phyloP scores from a whole-genome alignment of 2,797 vertebrate species.

The Hydrophis major region DNA sequence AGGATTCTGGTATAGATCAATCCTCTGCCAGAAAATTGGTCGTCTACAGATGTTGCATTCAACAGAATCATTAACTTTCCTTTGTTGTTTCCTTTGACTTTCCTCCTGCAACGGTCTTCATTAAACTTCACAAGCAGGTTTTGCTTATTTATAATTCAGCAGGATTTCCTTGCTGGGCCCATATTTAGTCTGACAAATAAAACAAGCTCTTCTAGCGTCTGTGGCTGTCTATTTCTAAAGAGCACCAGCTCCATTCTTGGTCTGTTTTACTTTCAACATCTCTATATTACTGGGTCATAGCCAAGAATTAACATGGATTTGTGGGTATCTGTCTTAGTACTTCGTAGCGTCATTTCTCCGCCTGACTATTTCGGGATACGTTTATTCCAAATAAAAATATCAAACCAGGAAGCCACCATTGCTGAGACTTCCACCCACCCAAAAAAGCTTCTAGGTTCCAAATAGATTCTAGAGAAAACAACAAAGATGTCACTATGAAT shows the following conservation, averaged over 20 bases:
- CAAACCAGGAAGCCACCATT: not conserved
- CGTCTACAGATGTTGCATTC: not conserved
- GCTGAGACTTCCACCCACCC: fast-evolving
- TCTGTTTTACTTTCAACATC: too few relatives aligned
- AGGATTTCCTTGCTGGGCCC: slow-evolving; percentile 40
- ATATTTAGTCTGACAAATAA: slow-evolving; percentile 32
- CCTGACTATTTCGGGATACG: not conserved
- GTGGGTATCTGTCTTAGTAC: not conserved
- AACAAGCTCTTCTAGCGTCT: not conserved
- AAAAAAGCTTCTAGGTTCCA: not conserved
- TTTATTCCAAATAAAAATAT: not conserved
- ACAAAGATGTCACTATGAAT: not conserved
- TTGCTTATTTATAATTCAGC: slow-evolving; percentile 51
- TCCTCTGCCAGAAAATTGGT: not conserved
- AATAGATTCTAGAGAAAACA: not conserved
- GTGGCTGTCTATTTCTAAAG: not conserved
- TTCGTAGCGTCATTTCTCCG: not conserved
- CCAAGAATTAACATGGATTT: not conserved
- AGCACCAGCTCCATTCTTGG: slow-evolving; percentile 1
- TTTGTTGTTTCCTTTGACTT: not conserved
- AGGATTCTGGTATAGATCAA: not conserved
- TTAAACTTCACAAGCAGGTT: slow-evolving; percentile 20
- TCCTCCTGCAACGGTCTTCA: not conserved
- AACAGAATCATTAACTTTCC: not conserved
- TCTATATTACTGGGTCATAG: not conserved